Percentiles rank a stretch among this genome's conserved stretches.
phyloP scores from a whole-genome alignment of 2,888 invertebrate genomes.

The Coelopa pilipes region DNA sequence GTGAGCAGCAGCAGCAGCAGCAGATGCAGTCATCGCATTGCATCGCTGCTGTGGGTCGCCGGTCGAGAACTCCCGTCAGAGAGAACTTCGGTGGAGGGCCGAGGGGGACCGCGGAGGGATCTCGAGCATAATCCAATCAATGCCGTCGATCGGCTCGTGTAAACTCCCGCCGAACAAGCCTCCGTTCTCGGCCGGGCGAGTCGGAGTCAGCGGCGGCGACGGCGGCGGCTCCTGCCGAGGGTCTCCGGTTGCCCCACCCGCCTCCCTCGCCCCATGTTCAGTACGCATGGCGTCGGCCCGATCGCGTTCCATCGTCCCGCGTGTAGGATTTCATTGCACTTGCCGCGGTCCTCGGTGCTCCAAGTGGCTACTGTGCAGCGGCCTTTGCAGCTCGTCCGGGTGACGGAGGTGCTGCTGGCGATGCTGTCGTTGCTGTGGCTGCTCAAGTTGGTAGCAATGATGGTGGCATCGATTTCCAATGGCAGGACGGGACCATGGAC shows the following conservation, averaged over 20 bases:
- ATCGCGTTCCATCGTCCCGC: background rate
- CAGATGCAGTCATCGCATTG: background rate
- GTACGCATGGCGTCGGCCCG: background rate
- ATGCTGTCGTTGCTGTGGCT: background rate
- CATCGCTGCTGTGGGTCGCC: no score
- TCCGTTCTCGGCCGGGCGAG: no score
- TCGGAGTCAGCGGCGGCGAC: no score
- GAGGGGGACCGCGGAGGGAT: no score
- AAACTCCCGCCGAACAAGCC: background rate
- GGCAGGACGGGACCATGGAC: no score
- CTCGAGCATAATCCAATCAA: background rate
- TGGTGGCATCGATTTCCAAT: conserved; percentile 2
- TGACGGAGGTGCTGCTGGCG: conserved; percentile 32
- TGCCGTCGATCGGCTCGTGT: background rate
- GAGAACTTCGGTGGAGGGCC: no score
- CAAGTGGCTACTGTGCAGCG: conserved; percentile 22
- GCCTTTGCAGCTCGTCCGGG: conserved; percentile 21
- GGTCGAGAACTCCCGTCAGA: no score
- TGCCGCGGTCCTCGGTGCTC: conserved; percentile 15
- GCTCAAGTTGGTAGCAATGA: background rate
- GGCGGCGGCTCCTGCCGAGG: no score
- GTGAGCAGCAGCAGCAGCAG: conserved; percentile 15
- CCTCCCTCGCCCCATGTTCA: no score
- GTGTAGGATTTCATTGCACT: conserved; percentile 3
- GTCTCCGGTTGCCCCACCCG: no score